phyloP scores from a whole-genome alignment of 2,113 vertebrate species.

The Microtus montanus region DNA sequence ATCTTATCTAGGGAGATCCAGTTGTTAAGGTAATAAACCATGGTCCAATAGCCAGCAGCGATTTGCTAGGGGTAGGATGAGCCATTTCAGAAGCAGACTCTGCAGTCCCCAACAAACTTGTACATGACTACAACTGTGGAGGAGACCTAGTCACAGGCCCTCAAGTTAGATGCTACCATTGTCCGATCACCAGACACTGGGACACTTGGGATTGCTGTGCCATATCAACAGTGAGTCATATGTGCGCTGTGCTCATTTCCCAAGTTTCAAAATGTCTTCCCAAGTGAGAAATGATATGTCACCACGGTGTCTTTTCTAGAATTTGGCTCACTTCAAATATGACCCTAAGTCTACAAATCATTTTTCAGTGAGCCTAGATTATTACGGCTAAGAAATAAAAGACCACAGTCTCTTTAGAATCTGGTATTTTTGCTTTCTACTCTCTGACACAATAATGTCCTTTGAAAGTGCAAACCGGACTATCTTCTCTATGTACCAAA shows the following conservation, averaged over 20 bases:
- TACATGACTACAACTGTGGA: neutral
- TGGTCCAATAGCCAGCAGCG: neutral
- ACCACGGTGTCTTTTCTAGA: accelerated
- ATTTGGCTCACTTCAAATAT: neutral
- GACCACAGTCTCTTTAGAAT: neutral
- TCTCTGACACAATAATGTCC: neutral
- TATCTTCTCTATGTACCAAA: neutral
- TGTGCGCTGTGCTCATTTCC: neutral
- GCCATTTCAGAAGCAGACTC: neutral
- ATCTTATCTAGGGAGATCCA: neutral
- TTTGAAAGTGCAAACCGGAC: neutral
- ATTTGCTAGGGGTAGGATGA: neutral
- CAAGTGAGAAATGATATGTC: neutral
- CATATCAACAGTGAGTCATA: neutral
- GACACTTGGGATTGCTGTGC: neutral
- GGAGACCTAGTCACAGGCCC: neutral
- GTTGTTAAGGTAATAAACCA: neutral
- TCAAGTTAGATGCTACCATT: neutral
- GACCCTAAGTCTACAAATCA: neutral
- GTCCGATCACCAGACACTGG: neutral
- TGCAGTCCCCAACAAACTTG: neutral
- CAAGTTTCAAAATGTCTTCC: constrained; percentile 1
- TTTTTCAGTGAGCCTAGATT: neutral
- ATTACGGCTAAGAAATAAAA: neutral
- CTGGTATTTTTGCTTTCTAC: neutral